Conservation (phyloP, 2,113 vertebrate species). For the Nestor notabilis region DNA sequence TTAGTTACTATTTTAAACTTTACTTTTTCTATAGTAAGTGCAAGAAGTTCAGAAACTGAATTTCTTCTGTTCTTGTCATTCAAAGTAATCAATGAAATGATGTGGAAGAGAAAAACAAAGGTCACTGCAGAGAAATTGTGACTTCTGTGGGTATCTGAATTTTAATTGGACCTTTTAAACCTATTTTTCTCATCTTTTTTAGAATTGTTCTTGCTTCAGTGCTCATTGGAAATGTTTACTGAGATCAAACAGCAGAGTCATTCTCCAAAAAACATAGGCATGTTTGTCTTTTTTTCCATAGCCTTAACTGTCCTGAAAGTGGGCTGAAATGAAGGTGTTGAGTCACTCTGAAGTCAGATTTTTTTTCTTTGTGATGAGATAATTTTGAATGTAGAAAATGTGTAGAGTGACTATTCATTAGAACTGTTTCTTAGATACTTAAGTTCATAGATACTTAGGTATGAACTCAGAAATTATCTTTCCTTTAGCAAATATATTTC, state of each 20-base stretch:
- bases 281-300: not conserved
- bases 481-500: not conserved
- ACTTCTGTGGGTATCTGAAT: not conserved
- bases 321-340: not conserved
- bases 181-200: not conserved
- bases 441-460: not conserved
- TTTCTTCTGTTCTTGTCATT: not conserved
- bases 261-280: not conserved
- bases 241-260: not conserved
- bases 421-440: not conserved
- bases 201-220: not conserved
- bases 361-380: not conserved
- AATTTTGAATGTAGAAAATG: not conserved
- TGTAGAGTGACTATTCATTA: not conserved
- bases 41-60: not conserved
- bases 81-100: not conserved
- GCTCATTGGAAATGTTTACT: not conserved
- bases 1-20: not conserved
- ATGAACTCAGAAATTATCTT: not conserved
- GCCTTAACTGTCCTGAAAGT: not conserved
- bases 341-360: not conserved
- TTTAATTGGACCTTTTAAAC: not conserved
- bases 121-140: not conserved
- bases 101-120: not conserved
- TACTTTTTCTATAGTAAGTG: not conserved